Conservation (phyloP, 2,113 vertebrate genomes). For the Phoxinus phoxinus region DNA sequence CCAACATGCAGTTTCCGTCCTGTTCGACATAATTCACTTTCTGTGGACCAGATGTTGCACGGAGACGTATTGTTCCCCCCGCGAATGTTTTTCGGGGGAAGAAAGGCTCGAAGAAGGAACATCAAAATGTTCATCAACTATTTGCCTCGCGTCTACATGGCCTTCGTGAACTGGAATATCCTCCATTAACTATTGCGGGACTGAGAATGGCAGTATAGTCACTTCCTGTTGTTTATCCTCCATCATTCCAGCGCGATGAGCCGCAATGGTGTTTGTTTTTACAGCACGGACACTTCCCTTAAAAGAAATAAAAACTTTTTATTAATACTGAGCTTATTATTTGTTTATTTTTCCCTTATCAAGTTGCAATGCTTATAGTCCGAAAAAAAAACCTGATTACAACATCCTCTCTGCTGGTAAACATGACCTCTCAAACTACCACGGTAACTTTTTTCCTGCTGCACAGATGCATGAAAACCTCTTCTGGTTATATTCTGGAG, state of each 20-base stretch:
- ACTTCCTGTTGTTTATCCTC: conserved; percentile 4
- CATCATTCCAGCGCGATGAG: not conserved
- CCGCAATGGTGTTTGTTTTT: not conserved
- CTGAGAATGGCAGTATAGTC: not conserved
- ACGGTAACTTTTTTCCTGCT: not conserved
- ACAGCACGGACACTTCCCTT: not conserved
- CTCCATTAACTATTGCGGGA: not conserved
- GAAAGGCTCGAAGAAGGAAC: not conserved
- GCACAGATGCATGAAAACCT: not conserved
- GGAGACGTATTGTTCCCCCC: conserved; percentile 36
- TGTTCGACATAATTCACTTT: conserved; percentile 63
- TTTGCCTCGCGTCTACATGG: not conserved
- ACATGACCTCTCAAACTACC: not conserved
- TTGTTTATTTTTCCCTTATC: not conserved
- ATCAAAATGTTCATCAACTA: not conserved
- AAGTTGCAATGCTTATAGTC: not conserved
- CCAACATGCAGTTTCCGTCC: conserved; percentile 35
- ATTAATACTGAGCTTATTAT: not conserved
- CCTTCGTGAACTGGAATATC: not conserved
- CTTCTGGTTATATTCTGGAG: not conserved
- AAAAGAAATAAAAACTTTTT: not conserved
- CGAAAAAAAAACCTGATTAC: not conserved
- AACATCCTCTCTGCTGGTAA: not conserved
- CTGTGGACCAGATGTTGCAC: conserved; percentile 60
- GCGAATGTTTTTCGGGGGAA: not conserved